Evolutionary conservation across 2,113 vertebrate genomes (phyloP), one percentile per base, ranked within the genome.

Genomic region (Scopus umbretta): DNA sequence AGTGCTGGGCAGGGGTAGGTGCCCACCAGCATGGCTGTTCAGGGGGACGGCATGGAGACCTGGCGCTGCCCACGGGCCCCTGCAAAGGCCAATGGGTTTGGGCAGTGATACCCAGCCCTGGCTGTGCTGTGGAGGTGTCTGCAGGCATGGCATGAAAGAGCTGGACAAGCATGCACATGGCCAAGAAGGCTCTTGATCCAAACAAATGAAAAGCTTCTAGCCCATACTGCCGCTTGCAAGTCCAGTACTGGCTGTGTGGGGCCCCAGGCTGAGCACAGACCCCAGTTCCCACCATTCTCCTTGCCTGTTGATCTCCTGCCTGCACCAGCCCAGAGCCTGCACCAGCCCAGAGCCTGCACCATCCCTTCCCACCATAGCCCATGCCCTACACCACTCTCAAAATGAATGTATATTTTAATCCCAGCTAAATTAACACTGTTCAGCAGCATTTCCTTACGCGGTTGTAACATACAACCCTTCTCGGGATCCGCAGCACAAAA

Each of bases 31-130:
- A 30, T n/a, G 12, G 23, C 52, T 71, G 21, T 6, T 30, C 0
- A 0, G 1, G 13, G 97, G 98, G 98, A 97, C 98, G 98, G 97
- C 98, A 98, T 96, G 86, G 97, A 97, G n/a, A 4, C 36, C 9
- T 34, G 62, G 62, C 5, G 13, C 58, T 42, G 32, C 36, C n/a
- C 22, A 7, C 2, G 4, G 32, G 9, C 50, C 30, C 34, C 74
- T 27, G 50, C 38, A 4, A 7, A n/a, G 47, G 42, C 15, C 1
- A 9, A 22, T 7, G 82, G 43, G n/a, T 30, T 19, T 52, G 81
- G 42, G 49, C 32, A 40, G 66, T 4, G 13, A 14, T 7, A 14
- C 13, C 58, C 52, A 12, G 45, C 16, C 11, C 38, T 0, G 0
- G 73, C 47, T 16, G 2, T 1, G 27, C 7, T 11, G 1, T 0